phyloP scores from a whole-genome alignment of 1,140 invertebrate species.

The Hyles euphorbiae region DNA sequence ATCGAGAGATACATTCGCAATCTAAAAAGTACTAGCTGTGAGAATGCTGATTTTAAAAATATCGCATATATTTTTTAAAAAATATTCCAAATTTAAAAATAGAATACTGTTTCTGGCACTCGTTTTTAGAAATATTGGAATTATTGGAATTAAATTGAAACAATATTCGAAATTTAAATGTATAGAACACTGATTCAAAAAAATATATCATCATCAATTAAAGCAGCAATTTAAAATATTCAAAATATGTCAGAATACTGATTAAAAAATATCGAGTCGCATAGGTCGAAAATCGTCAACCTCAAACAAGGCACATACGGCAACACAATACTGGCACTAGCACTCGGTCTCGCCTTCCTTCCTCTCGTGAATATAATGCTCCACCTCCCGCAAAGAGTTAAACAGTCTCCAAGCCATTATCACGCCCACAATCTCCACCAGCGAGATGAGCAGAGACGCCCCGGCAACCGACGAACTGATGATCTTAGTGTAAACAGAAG shows the following conservation, averaged over 20 bases:
- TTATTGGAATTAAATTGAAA: too few relatives aligned
- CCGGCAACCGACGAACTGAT: slow-evolving; percentile 64
- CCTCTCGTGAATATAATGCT: slow-evolving; percentile 63
- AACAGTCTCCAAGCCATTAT: slow-evolving; percentile 63
- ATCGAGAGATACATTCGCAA: slow-evolving; percentile 1
- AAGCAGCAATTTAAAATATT: too few relatives aligned
- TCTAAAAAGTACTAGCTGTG: neutral
- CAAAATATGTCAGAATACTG: neutral
- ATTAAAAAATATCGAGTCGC: neutral
- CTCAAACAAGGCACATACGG: slow-evolving; percentile 12
- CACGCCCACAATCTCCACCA: slow-evolving; percentile 55
- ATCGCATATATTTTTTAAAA: too few relatives aligned
- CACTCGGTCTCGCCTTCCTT: slow-evolving; percentile 69
- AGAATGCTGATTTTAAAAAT: neutral
- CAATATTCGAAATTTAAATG: too few relatives aligned
- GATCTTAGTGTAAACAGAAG: slow-evolving; percentile 66
- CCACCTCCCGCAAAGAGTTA: slow-evolving; percentile 52
- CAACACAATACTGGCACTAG: slow-evolving; percentile 37
- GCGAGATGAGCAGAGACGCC: slow-evolving; percentile 52
- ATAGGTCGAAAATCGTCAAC: neutral
- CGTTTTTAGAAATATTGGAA: too few relatives aligned
- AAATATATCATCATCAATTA: too few relatives aligned
- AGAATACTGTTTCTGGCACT: too few relatives aligned
- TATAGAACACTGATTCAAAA: too few relatives aligned
- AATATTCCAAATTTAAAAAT: too few relatives aligned